phyloP scores from a whole-genome alignment of 2,113 vertebrate genomes.

The Mobula hypostoma region DNA sequence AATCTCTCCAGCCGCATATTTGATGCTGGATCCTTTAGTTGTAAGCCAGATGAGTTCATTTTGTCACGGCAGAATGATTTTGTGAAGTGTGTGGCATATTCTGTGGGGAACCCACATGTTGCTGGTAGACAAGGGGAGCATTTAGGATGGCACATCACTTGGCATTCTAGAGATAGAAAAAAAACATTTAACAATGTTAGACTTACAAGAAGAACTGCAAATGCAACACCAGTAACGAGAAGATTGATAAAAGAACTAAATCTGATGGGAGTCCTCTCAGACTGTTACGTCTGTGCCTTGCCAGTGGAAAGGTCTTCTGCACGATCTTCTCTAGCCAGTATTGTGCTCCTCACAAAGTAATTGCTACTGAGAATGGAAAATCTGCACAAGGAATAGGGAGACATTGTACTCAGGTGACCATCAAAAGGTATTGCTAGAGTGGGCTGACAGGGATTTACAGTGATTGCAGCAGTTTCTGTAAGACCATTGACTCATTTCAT shows the following conservation, averaged over 20 bases:
- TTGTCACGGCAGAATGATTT: slow-evolving; percentile 90
- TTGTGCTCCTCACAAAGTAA: not conserved
- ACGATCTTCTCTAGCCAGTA: too few species aligned
- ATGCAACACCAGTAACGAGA: not conserved
- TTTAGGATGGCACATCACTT: slow-evolving; percentile 96
- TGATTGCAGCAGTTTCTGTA: not conserved
- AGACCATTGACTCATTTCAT: not conserved
- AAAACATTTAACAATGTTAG: not conserved
- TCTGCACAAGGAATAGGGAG: too few species aligned
- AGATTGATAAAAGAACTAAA: not conserved
- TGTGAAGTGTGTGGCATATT: slow-evolving; percentile 84
- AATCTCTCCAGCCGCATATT: slow-evolving; percentile 86
- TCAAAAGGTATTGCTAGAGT: not conserved
- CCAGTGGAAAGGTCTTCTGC: not conserved
- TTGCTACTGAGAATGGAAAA: not conserved
- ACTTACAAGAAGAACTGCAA: not conserved
- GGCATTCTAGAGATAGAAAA: slow-evolving; percentile 71
- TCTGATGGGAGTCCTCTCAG: too few species aligned
- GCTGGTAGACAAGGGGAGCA: slow-evolving; percentile 92
- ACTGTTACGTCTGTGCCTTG: not conserved
- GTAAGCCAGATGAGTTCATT: slow-evolving; percentile 72
- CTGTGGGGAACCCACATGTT: slow-evolving; percentile 87
- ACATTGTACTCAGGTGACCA: not conserved
- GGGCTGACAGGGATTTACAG: not conserved
- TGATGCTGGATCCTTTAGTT: slow-evolving; percentile 76